These are phyloP conservation scores for Aegithalos caudatus DNA, from an alignment of 2,113 vertebrate genomes.

Conservation along the genomic window DNA sequence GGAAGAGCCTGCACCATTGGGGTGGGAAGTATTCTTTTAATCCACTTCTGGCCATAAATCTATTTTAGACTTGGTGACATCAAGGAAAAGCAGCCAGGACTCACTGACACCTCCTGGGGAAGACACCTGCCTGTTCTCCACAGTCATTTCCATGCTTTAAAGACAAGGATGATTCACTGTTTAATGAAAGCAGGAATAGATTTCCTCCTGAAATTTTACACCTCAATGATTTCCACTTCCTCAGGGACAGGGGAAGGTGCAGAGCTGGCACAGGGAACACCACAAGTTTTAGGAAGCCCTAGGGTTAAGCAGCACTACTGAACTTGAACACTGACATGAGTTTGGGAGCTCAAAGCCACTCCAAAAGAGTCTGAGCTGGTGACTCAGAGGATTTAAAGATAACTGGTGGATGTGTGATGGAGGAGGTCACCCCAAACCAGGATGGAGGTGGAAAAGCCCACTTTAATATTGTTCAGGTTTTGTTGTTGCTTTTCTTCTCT, in stretches of 20 bases:
- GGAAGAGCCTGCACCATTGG: rapidly evolving
- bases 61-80: not conserved
- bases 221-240: not conserved
- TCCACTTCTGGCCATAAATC: not conserved
- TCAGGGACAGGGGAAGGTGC: not conserved
- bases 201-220: not conserved
- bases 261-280: not conserved
- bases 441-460: not conserved
- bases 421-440: not conserved
- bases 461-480: not conserved
- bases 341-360: not conserved
- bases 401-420: not conserved
- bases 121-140: rapidly evolving
- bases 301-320: not conserved
- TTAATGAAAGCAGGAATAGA: not conserved
- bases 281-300: not conserved
- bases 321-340: not conserved
- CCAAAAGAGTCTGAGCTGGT: not conserved
- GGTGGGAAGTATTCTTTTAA: not conserved
- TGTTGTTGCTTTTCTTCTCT: not conserved
- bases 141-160: not conserved
- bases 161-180: rapidly evolving
- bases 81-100: not conserved
- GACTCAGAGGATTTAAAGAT: not conserved
- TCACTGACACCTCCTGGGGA: not conserved